Evolutionary conservation across 2,797 vertebrate species (phyloP).

Genomic region (Acomys russatus): DNA sequence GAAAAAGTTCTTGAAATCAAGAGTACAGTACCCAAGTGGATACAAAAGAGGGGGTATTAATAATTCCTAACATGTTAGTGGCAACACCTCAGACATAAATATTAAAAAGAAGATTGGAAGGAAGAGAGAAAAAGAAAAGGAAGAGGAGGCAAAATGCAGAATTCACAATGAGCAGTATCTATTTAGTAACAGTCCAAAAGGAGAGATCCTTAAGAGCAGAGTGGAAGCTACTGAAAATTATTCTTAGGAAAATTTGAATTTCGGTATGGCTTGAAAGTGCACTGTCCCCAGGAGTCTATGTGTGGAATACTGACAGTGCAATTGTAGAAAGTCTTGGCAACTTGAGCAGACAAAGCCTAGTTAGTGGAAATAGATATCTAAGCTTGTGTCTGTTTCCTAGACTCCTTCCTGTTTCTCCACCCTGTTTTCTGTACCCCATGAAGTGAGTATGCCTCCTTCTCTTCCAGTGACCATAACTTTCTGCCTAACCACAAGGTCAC

Average conservation of each 20-base stretch:
- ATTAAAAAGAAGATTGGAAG: not conserved
- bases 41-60: not conserved
- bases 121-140: not conserved
- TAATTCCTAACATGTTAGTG: not conserved
- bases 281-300: not conserved
- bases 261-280: not conserved
- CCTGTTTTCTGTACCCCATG: not conserved
- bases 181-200: not conserved
- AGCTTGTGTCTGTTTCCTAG: not conserved
- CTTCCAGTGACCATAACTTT: not conserved
- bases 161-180: not conserved
- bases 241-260: conserved; percentile 18
- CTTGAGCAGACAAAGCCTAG: not conserved
- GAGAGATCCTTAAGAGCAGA: not conserved
- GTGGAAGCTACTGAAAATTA: not conserved
- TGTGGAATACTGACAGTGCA: not conserved
- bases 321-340: not conserved
- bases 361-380: not conserved
- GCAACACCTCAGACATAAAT: not conserved
- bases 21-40: not conserved
- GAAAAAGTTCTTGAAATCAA: conserved; percentile 5
- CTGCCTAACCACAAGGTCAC: not conserved
- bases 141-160: not conserved
- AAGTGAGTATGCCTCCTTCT: not conserved
- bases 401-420: not conserved